phyloP scores from a whole-genome alignment of 2,113 vertebrate species.

The Oostethus manadensis region DNA sequence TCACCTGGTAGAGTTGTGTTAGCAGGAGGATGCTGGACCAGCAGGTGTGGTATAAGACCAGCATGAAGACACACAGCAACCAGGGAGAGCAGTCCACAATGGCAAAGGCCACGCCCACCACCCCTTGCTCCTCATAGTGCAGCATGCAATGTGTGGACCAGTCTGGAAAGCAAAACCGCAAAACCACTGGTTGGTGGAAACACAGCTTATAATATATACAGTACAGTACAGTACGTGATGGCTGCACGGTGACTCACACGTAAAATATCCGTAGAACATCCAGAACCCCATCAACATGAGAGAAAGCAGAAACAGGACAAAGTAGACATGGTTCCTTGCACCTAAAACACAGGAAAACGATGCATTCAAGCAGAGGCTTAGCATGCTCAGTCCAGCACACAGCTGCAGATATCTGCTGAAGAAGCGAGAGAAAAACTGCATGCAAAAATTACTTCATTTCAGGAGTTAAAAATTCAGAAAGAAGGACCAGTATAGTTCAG shows the following conservation, averaged over 20 bases:
- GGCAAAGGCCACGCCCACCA: slow-evolving; percentile 70
- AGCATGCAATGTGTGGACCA: slow-evolving; percentile 78
- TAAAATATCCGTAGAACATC: slow-evolving; percentile 78
- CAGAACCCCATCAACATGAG: slow-evolving; percentile 72
- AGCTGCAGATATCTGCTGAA: too few relatives aligned
- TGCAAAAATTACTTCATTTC: too few relatives aligned
- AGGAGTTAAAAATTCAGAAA: too few relatives aligned
- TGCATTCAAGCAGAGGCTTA: not conserved
- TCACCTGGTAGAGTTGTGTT: slow-evolving; percentile 88
- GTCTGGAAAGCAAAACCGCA: slow-evolving; percentile 64
- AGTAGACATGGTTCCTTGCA: slow-evolving; percentile 86
- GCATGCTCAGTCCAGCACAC: too few relatives aligned
- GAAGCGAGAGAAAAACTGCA: too few relatives aligned
- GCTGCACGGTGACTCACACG: slow-evolving; percentile 75
- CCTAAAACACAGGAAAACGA: slow-evolving; percentile 64
- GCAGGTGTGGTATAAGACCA: slow-evolving; percentile 75
- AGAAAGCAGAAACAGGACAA: slow-evolving; percentile 80
- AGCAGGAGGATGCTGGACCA: slow-evolving; percentile 77
- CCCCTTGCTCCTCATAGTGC: slow-evolving; percentile 70
- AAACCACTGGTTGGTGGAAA: not conserved
- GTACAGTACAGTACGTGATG: not conserved
- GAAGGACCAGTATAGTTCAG: too few relatives aligned
- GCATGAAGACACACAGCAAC: slow-evolving; percentile 77
- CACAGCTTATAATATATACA: too few relatives aligned
- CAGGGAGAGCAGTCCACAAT: slow-evolving; percentile 83